Conservation (phyloP, 1,140 invertebrate genomes). For the Ceratitis capitata region DNA sequence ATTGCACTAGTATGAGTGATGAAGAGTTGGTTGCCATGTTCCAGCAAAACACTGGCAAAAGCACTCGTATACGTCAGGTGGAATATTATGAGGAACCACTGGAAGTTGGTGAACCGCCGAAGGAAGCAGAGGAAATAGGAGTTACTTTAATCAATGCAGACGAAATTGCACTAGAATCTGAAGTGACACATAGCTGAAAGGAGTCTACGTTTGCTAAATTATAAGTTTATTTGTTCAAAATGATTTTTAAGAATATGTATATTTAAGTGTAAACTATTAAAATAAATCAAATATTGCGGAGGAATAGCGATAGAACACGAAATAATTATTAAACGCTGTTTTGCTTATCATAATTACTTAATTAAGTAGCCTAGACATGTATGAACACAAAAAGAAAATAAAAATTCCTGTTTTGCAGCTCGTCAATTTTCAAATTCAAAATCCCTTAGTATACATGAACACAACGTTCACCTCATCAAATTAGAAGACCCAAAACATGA, state of each 20-base stretch:
- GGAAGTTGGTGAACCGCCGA: not conserved
- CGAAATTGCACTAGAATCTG: constrained; percentile 7
- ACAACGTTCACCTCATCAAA: constrained; percentile 20
- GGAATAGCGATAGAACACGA: too few species aligned
- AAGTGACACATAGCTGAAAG: constrained; percentile 8
- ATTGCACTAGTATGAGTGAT: constrained; percentile 40
- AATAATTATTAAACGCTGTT: too few species aligned
- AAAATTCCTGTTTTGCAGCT: constrained; percentile 5
- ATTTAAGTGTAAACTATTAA: too few species aligned
- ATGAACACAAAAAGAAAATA: not conserved
- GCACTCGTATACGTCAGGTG: not conserved
- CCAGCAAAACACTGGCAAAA: constrained; percentile 44
- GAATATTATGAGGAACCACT: not conserved
- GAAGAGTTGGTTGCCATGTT: constrained; percentile 43
- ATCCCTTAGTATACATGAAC: not conserved
- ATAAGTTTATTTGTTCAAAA: too few species aligned
- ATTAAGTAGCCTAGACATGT: too few species aligned
- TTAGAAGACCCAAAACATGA: constrained; percentile 3
- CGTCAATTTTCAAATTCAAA: constrained; percentile 5
- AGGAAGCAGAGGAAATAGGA: not conserved
- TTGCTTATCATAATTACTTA: too few species aligned
- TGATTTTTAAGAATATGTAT: too few species aligned
- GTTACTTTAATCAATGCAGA: not conserved
- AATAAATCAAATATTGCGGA: too few species aligned
- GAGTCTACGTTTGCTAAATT: not conserved